A percentile compares a stretch with the other conserved stretches of the same genome.
Evolutionary conservation across 2,113 vertebrate species (phyloP).

Genomic region (Brevimyrus niger): DNA sequence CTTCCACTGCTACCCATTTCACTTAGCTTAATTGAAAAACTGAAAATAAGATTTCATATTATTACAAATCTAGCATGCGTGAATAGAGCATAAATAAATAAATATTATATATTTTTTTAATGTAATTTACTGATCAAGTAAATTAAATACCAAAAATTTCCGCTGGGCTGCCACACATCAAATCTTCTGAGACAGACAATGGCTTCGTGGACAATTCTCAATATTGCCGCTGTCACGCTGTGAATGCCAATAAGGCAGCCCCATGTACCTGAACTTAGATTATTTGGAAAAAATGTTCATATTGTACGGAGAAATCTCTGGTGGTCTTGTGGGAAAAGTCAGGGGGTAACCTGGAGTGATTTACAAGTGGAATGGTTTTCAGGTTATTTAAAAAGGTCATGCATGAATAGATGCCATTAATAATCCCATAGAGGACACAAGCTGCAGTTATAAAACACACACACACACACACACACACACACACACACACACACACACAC

Average conservation of each 20-base stretch:
- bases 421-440: not conserved
- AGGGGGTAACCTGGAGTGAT: not conserved
- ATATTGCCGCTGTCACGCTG: not conserved
- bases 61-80: not conserved
- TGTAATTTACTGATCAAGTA: too few relatives aligned
- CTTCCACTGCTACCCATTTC: not conserved
- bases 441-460: not conserved
- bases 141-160: not conserved
- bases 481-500: not conserved
- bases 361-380: constrained; percentile 15
- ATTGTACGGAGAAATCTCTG: not conserved
- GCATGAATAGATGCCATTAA: not conserved
- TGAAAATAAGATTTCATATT: not conserved
- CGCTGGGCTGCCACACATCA: not conserved
- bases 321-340: not conserved
- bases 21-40: not conserved
- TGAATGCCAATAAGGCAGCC: not conserved
- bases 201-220: not conserved
- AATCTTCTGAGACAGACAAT: not conserved
- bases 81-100: too few relatives aligned
- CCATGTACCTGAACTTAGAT: not conserved
- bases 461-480: too few relatives aligned
- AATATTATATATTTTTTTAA: too few relatives aligned
- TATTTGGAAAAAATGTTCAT: not conserved
- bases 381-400: constrained; percentile 15